Evolutionary conservation across 2,797 vertebrate genomes (phyloP).

Genomic region (Cirrhinus molitorella): DNA sequence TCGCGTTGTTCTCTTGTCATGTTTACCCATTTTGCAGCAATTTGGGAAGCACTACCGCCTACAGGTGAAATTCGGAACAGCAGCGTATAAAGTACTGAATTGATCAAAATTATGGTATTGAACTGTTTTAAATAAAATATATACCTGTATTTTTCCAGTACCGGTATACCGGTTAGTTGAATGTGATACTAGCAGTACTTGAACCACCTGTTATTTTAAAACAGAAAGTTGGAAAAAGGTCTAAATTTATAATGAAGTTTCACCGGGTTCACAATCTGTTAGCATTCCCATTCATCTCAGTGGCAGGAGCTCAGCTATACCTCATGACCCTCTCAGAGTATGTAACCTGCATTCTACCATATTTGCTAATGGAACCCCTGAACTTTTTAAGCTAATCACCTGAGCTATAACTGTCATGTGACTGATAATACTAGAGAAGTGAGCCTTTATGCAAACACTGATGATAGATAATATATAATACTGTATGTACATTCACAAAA

Average conservation of each 20-base stretch:
- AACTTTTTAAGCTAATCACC: neutral
- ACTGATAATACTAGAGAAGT: neutral
- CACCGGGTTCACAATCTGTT: neutral
- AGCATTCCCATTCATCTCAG: neutral
- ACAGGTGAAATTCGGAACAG: no score
- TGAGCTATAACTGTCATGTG: neutral
- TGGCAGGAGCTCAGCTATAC: neutral
- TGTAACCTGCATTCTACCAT: neutral
- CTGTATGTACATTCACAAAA: neutral
- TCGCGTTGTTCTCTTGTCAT: no score
- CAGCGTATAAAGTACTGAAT: no score
- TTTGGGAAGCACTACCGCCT: no score
- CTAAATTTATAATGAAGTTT: neutral
- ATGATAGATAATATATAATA: neutral
- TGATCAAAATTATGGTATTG: no score
- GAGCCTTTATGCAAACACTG: neutral
- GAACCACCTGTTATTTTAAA: neutral
- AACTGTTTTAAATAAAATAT: no score
- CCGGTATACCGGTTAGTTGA: no score
- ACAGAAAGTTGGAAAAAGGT: neutral
- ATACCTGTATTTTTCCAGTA: no score
- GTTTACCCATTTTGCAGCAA: no score
- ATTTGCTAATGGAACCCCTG: neutral
- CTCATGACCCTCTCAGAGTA: neutral
- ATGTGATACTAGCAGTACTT: neutral